These are phyloP conservation scores for Dromococcyx pavoninus DNA, from an alignment of 2,797 vertebrate genomes.

Conservation along the genomic window DNA sequence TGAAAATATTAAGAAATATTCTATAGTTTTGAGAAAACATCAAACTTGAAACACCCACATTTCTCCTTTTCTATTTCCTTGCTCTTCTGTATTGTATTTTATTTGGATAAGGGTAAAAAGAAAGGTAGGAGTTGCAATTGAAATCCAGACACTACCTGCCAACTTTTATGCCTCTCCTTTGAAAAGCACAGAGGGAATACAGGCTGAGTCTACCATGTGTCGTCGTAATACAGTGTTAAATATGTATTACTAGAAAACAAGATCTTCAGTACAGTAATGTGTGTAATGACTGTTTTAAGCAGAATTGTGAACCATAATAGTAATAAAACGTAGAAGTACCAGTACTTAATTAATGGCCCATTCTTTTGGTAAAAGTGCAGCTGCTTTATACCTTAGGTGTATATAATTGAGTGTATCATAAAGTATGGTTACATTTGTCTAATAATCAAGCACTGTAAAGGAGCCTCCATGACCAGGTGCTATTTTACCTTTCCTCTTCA, in stretches of 20 bases:
- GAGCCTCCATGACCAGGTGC: neutral
- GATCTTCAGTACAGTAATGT: constrained; percentile 60
- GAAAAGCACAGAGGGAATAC: constrained; percentile 53
- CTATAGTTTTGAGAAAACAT: constrained; percentile 29
- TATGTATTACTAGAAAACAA: constrained; percentile 45
- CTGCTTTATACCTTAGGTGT: constrained; percentile 68
- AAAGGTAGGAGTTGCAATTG: constrained; percentile 59
- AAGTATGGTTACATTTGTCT: constrained; percentile 50
- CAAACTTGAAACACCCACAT: constrained; percentile 20
- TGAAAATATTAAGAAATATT: constrained; percentile 29
- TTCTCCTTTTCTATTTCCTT: neutral
- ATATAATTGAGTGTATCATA: constrained; percentile 67
- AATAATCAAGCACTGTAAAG: constrained; percentile 32
- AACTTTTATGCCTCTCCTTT: constrained; percentile 56
- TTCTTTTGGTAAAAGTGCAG: constrained; percentile 67
- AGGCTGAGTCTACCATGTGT: constrained; percentile 48
- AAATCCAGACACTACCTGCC: constrained; percentile 64
- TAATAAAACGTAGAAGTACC: constrained; percentile 75
- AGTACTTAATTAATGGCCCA: constrained; percentile 73
- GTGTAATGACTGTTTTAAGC: constrained; percentile 73
- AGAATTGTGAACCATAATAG: constrained; percentile 67
- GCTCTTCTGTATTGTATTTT: constrained; percentile 57
- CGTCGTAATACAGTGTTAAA: constrained; percentile 56
- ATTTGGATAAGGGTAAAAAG: constrained; percentile 44
- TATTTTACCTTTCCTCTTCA: constrained; percentile 41